These are phyloP conservation scores for Epinephelus awoara DNA, from an alignment of 2,797 vertebrate species.

Conservation along the genomic window DNA sequence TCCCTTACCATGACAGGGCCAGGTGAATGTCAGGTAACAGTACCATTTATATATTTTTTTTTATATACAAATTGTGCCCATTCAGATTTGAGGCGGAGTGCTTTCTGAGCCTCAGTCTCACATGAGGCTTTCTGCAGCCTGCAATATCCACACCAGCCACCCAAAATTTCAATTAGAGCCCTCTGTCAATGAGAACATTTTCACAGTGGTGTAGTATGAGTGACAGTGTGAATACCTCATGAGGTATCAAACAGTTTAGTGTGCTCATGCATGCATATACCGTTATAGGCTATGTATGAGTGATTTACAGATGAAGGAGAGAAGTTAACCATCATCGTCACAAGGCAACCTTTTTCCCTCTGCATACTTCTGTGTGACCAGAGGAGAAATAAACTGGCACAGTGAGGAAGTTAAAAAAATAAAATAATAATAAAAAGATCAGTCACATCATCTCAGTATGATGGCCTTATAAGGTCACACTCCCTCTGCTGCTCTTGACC, in stretches of 20 bases:
- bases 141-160: slow-evolving; percentile 35
- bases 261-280: slow-evolving; percentile 74
- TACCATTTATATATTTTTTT: slow-evolving; percentile 54
- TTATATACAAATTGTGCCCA: slow-evolving; percentile 62
- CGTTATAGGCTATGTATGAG: slow-evolving; percentile 48
- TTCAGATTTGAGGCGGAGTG: slow-evolving; percentile 33
- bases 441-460: slow-evolving; percentile 21
- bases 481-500: slow-evolving; percentile 21
- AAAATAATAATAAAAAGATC: not conserved
- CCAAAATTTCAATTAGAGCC: slow-evolving; percentile 44
- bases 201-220: slow-evolving; percentile 81
- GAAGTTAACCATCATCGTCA: slow-evolving; percentile 23
- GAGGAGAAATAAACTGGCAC: slow-evolving; percentile 72
- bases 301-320: slow-evolving; percentile 57
- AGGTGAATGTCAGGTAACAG: slow-evolving; percentile 59
- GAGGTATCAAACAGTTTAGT: slow-evolving; percentile 63
- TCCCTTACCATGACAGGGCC: slow-evolving; percentile 34
- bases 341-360: slow-evolving; percentile 53
- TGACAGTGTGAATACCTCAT: slow-evolving; percentile 60
- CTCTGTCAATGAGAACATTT: slow-evolving; percentile 57
- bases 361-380: slow-evolving; percentile 47
- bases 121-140: slow-evolving; percentile 1
- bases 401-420: slow-evolving; percentile 59
- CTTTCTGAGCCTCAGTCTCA: not conserved
- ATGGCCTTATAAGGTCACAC: slow-evolving; percentile 45